Evolutionary conservation across 2,113 vertebrate species (phyloP).

Genomic region (Tiliqua scincoides): DNA sequence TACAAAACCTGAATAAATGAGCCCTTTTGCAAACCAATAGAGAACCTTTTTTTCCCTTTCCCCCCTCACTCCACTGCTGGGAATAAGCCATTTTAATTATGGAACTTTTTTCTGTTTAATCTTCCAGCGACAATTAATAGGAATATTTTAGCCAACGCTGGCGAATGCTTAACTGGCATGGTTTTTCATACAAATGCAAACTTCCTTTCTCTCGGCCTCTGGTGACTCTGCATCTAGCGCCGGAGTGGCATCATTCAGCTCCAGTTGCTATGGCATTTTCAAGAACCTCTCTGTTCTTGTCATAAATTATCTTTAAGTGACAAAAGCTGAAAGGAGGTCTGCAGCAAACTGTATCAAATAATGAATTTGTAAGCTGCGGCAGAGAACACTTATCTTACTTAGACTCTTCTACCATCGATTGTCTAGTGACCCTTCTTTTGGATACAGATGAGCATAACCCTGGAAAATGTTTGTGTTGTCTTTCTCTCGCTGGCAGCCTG

Average conservation of each 20-base stretch:
- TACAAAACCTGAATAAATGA: conserved; percentile 80
- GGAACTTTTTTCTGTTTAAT: conserved; percentile 70
- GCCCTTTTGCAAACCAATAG: conserved; percentile 75
- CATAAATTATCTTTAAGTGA: conserved; percentile 99
- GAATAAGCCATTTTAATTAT: conserved; percentile 76
- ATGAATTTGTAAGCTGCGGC: conserved; percentile 85
- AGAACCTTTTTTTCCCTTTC: conserved; percentile 63
- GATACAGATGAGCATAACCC: conserved; percentile 84
- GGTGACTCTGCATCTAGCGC: conserved; percentile 76
- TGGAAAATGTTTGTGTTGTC: conserved; percentile 84
- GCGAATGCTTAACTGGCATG: conserved; percentile 78
- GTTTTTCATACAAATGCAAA: conserved; percentile 82
- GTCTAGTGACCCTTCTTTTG: conserved; percentile 82
- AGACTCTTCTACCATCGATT: conserved; percentile 83
- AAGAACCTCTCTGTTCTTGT: conserved; percentile 97
- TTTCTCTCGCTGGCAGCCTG: conserved; percentile 83
- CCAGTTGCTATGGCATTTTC: conserved; percentile 99
- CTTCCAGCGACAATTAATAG: conserved; percentile 74
- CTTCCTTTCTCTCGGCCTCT: conserved; percentile 80
- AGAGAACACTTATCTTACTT: conserved; percentile 89
- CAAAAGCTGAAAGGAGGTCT: conserved; percentile 90
- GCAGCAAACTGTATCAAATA: conserved; percentile 85
- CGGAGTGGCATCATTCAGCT: conserved; percentile 82
- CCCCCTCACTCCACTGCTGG: conserved; percentile 58
- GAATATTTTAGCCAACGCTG: conserved; percentile 75